A percentile compares a stretch with the other conserved stretches of the same genome.
These are phyloP conservation scores for Carcharodon carcharias DNA, from an alignment of 2,797 vertebrate species.

Conservation along the genomic window DNA sequence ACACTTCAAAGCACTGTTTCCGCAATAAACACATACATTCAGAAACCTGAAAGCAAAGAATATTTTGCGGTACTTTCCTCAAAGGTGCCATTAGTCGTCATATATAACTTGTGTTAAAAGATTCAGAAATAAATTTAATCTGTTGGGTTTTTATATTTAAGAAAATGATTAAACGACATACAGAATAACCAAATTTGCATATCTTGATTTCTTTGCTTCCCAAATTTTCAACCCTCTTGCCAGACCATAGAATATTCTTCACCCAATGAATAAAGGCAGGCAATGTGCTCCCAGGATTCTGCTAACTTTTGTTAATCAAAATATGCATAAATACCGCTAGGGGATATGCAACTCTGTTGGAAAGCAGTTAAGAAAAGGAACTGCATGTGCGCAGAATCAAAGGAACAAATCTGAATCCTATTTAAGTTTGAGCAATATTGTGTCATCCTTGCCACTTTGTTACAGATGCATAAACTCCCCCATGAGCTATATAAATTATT, in stretches of 20 bases:
- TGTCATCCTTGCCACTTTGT: not conserved
- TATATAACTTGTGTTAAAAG: not conserved
- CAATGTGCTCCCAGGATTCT: not conserved
- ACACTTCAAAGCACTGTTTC: not conserved
- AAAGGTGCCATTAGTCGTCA: not conserved
- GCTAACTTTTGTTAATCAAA: not conserved
- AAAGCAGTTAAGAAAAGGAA: not conserved
- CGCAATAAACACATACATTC: not conserved
- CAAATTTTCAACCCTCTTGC: not conserved
- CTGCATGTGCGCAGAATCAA: not conserved
- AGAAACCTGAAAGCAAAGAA: not conserved
- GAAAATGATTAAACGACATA: not conserved
- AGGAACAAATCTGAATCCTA: not conserved
- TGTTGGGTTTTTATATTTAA: not conserved
- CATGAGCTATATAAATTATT: not conserved
- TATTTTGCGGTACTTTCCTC: not conserved
- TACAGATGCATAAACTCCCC: not conserved
- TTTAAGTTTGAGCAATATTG: not conserved
- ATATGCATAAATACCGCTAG: not conserved
- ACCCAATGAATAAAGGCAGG: not conserved
- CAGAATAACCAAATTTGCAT: not conserved
- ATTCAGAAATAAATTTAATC: not conserved
- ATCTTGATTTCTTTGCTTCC: not conserved
- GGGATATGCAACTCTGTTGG: not conserved
- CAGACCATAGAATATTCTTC: not conserved